Evolutionary conservation across 1,140 invertebrate genomes (phyloP).

Genomic region (Battus philenor): DNA sequence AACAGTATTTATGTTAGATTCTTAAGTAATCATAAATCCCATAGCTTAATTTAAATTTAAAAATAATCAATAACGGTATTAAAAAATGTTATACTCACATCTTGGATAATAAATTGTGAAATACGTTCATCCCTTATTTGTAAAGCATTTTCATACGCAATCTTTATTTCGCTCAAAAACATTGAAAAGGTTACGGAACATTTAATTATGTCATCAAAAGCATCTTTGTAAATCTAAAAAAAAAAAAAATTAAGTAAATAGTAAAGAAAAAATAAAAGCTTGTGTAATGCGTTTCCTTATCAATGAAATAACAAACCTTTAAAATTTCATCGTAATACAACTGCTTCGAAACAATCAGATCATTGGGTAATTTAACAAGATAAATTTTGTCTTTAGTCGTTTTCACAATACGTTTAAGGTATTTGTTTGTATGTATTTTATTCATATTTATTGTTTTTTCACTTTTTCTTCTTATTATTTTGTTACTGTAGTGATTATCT

Average conservation of each 20-base stretch:
- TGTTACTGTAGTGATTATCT: slow-evolving; percentile 27
- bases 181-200: slow-evolving; percentile 47
- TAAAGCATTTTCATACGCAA: slow-evolving; percentile 58
- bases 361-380: slow-evolving; percentile 35
- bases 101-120: slow-evolving; percentile 51
- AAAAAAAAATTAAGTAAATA: background rate
- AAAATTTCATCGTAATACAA: slow-evolving; percentile 47
- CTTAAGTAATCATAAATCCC: no score
- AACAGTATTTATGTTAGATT: no score
- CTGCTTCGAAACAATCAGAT: slow-evolving; percentile 49
- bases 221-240: slow-evolving; percentile 59
- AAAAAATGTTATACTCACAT: slow-evolving; percentile 46
- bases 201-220: slow-evolving; percentile 46
- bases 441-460: background rate
- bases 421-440: slow-evolving; percentile 35
- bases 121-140: slow-evolving; percentile 53
- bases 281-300: no score
- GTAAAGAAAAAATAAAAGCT: slow-evolving; percentile 2
- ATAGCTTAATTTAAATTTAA: no score
- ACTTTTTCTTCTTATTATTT: slow-evolving; percentile 5
- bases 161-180: slow-evolving; percentile 53
- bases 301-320: slow-evolving; percentile 29
- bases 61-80: no score
- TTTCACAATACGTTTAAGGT: slow-evolving; percentile 50
- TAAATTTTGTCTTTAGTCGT: slow-evolving; percentile 40